Conservation (phyloP, 1,140 invertebrate species). For the Idris sp. region DNA sequence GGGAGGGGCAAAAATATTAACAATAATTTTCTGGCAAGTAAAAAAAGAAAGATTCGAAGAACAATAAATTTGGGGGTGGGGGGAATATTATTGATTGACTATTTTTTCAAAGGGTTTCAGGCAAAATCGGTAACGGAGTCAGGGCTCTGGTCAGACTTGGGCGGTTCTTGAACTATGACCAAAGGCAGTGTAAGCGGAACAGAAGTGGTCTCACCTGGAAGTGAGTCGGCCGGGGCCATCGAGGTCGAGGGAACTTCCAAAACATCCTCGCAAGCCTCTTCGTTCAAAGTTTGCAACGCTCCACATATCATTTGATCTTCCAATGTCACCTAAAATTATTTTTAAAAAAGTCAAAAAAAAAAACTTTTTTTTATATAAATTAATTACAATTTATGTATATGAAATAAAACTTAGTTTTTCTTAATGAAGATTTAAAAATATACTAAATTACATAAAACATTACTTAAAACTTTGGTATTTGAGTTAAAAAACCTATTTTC, state of each 20-base stretch:
- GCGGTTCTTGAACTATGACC: conserved; percentile 76
- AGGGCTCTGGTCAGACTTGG: conserved; percentile 73
- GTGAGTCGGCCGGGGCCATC: conserved; percentile 70
- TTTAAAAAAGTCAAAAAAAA: conserved; percentile 10
- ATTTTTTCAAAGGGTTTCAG: conserved; percentile 67
- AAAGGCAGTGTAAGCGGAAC: conserved; percentile 75
- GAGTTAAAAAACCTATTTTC: too few relatives aligned
- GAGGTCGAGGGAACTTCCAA: conserved; percentile 79
- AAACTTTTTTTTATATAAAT: neutral
- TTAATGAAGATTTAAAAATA: neutral
- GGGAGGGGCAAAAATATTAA: too few relatives aligned
- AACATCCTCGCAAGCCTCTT: conserved; percentile 94
- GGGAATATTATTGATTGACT: conserved; percentile 28
- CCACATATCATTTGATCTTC: conserved; percentile 97
- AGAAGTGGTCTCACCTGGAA: conserved; percentile 76
- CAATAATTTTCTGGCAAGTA: too few relatives aligned
- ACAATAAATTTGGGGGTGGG: too few relatives aligned
- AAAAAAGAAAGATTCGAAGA: too few relatives aligned
- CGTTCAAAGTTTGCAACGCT: conserved; percentile 92
- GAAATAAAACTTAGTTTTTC: conserved; percentile 1
- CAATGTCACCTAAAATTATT: conserved; percentile 85
- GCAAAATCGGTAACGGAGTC: conserved; percentile 69
- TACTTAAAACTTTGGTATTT: too few relatives aligned
- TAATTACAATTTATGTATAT: conserved; percentile 5
- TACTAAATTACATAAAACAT: neutral